These are phyloP conservation scores for Myiagra hebetior DNA, from an alignment of 2,113 vertebrate genomes.

Conservation along the genomic window DNA sequence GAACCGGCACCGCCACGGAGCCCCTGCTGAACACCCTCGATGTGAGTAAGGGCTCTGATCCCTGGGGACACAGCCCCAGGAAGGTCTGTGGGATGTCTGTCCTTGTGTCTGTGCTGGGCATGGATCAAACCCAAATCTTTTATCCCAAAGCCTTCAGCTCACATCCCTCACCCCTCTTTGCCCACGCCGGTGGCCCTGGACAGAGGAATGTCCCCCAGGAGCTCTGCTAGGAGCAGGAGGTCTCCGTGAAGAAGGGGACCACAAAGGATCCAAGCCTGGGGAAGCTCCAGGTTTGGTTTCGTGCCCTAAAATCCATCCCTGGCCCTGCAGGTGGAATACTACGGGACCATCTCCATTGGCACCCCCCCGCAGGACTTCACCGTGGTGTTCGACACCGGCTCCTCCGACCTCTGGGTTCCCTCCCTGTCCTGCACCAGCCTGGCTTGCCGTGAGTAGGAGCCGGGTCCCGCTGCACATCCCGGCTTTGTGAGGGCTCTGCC, in stretches of 20 bases:
- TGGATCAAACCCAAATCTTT: background rate
- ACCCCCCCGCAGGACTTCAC: constrained; percentile 68
- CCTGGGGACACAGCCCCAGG: accelerated
- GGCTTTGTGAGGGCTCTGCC: accelerated
- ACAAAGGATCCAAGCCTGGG: background rate
- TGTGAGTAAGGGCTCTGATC: constrained; percentile 26
- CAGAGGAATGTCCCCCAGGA: background rate
- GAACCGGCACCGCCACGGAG: background rate
- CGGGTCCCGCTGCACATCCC: accelerated
- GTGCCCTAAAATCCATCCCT: background rate
- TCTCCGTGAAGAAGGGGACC: background rate
- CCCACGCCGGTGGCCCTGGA: accelerated
- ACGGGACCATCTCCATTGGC: constrained; percentile 58
- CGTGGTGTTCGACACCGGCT: constrained; percentile 68
- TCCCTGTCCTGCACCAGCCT: constrained; percentile 58
- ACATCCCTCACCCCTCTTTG: background rate
- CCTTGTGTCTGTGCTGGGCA: background rate
- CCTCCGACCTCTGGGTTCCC: constrained; percentile 73
- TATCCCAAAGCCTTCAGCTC: background rate
- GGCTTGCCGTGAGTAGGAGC: constrained; percentile 64
- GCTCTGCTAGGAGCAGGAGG: background rate
- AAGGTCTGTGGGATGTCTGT: accelerated
- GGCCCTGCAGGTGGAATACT: constrained; percentile 60
- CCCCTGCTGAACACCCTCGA: constrained; percentile 65
- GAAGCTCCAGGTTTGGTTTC: background rate